Evolutionary conservation across 1,140 invertebrate species (phyloP), one percentile per base, ranked within the genome.

Genomic region (Drosophila punjabiensis): DNA sequence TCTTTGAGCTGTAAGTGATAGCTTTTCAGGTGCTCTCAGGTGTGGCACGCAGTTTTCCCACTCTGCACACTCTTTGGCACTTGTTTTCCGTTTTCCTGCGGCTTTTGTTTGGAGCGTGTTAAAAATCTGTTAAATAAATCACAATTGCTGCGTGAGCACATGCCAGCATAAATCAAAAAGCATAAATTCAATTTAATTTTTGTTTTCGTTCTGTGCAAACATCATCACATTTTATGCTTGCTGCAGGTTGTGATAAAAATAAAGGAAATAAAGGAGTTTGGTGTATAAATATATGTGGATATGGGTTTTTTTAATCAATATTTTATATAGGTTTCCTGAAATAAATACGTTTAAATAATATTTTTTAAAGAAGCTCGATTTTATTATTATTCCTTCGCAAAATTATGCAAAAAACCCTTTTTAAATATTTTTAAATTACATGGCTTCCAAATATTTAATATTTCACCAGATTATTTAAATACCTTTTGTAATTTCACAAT

Each of bases 1-100:
- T 81, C 76, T 89, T 87, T 87, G 84, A 87, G 85, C 85, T 89
- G 85, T 89, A 87, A 87, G 85, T 89, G 84, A 87, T 87, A 87
- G 77, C 79, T 70, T 88, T 88, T 68, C 61, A 62, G 67, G 61
- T 73, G 67, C 84, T 77, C 67, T 58, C 84, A 83, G 84, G 68
- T 88, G 81, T 78, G 76, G 76, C 76, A 70, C 43, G 47, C 74
- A 52, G 73, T 20, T 69, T 56, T 69, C 50, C 35, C 64, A 52
- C 43, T 37, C 50, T 47, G 68, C 71, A 24, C 53, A 16, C 53
- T 45, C n/a, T n/a, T n/a, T 39, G 41, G 47, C 68, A 73, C 55
- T 56, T 67, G 45, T 32, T 33, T 63, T 52, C 24, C 47, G 47
- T 55, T 70, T 67, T 43, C 50, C 58, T 47, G 52, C 45, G 43